Evolutionary conservation across 2,888 invertebrate genomes (phyloP).

Genomic region (Volucella zonaria): DNA sequence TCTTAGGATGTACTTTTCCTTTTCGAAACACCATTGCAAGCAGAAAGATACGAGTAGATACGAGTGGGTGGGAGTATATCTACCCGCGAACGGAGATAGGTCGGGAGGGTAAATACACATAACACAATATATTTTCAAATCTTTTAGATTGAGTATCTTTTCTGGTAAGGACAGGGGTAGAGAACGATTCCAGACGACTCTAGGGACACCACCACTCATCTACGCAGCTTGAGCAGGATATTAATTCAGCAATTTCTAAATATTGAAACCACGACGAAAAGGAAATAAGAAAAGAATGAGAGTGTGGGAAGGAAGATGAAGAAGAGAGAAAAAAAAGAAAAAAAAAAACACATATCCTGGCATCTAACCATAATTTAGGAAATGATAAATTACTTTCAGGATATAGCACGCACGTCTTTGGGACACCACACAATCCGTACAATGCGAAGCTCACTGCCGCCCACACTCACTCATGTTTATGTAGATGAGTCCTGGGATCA

Average conservation of each 20-base stretch:
- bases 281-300: slow-evolving; percentile 20
- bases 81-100: slow-evolving; percentile 48
- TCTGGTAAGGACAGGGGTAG: slow-evolving; percentile 2
- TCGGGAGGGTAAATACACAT: slow-evolving; percentile 66
- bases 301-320: not conserved
- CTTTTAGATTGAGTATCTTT: slow-evolving; percentile 42
- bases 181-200: slow-evolving; percentile 12
- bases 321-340: not conserved
- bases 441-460: not conserved
- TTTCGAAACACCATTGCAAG: not conserved
- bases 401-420: slow-evolving; percentile 22
- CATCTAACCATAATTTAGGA: slow-evolving; percentile 68
- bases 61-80: not conserved
- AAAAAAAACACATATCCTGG: slow-evolving; percentile 40
- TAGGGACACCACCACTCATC: slow-evolving; percentile 15
- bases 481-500: slow-evolving; percentile 53
- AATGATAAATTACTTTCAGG: slow-evolving; percentile 72
- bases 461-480: slow-evolving; percentile 11
- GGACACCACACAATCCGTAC: no score
- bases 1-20: slow-evolving; percentile 28
- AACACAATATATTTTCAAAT: slow-evolving; percentile 60
- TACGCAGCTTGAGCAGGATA: slow-evolving; percentile 45
- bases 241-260: slow-evolving; percentile 57
- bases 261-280: slow-evolving; percentile 30
- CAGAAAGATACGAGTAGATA: not conserved